phyloP scores from a whole-genome alignment of 2,113 vertebrate genomes.

The Oryzias melastigma region DNA sequence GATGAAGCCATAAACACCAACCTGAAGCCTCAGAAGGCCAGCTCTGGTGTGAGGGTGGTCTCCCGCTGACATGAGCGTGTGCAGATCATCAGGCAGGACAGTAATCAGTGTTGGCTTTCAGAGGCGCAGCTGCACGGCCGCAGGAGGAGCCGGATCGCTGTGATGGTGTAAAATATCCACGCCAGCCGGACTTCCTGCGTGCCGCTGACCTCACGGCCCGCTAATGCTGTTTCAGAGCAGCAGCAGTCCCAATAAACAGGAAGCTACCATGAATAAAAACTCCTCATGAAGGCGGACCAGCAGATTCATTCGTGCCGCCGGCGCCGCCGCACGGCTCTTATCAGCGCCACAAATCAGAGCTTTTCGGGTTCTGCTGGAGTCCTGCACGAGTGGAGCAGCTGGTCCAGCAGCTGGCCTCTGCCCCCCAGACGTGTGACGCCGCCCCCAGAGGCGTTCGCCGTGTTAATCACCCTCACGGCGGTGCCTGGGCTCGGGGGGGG shows the following conservation, averaged over 20 bases:
- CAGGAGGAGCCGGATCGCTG: conserved; percentile 2
- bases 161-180: conserved; percentile 39
- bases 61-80: neutral
- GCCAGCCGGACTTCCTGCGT: conserved; percentile 12
- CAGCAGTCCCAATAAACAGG: conserved; percentile 18
- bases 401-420: conserved; percentile 19
- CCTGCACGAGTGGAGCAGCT: conserved; percentile 1
- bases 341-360: conserved; percentile 7
- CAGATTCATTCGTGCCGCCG: conserved; percentile 2
- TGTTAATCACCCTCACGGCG: conserved; percentile 21
- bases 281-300: conserved; percentile 9
- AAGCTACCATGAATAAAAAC: conserved; percentile 10
- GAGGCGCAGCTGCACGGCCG: conserved; percentile 31
- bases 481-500: neutral
- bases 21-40: no score
- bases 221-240: conserved; percentile 34
- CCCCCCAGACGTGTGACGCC: neutral
- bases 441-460: conserved; percentile 5
- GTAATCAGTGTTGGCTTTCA: conserved; percentile 10
- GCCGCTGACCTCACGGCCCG: conserved; percentile 27
- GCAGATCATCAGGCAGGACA: neutral
- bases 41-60: neutral
- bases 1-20: no score
- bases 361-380: neutral
- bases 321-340: conserved; percentile 3